These are phyloP conservation scores for Dicentrarchus labrax DNA, from an alignment of 2,113 vertebrate genomes.

Conservation along the genomic window DNA sequence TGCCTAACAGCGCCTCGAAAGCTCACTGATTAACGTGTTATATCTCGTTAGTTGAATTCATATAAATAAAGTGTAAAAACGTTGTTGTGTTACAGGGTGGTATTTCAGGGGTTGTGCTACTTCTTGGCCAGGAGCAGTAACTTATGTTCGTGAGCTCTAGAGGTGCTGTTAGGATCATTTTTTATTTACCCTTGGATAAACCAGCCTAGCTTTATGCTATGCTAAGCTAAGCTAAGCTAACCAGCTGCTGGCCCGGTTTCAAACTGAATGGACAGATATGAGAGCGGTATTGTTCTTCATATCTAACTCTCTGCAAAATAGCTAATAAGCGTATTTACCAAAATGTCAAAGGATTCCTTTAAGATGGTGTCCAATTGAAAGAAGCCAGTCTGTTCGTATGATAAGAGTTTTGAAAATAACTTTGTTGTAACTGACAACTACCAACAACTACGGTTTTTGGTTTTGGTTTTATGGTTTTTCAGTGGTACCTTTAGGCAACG, in stretches of 20 bases:
- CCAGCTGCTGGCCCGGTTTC: neutral
- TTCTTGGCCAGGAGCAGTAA: neutral
- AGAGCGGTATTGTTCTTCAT: no score
- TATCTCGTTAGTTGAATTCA: neutral
- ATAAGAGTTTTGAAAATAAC: neutral
- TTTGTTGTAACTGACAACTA: neutral
- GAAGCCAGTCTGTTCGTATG: neutral
- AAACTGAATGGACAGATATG: no score
- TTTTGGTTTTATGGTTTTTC: conserved; percentile 30
- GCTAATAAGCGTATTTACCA: neutral
- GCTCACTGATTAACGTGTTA: neutral
- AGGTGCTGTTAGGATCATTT: neutral
- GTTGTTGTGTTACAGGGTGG: neutral
- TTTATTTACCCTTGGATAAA: neutral
- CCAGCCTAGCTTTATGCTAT: neutral
- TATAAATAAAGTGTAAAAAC: neutral
- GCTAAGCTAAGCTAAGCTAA: conserved; percentile 13
- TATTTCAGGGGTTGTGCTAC: neutral
- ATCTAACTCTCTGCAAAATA: neutral
- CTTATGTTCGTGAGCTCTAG: neutral
- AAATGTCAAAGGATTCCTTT: neutral
- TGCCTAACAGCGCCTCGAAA: neutral
- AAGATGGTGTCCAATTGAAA: neutral
- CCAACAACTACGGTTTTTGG: conserved; percentile 10
- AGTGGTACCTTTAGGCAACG: conserved; percentile 24